Evolutionary conservation across 1,140 invertebrate genomes (phyloP).

Genomic region (Listronotus oregonensis): DNA sequence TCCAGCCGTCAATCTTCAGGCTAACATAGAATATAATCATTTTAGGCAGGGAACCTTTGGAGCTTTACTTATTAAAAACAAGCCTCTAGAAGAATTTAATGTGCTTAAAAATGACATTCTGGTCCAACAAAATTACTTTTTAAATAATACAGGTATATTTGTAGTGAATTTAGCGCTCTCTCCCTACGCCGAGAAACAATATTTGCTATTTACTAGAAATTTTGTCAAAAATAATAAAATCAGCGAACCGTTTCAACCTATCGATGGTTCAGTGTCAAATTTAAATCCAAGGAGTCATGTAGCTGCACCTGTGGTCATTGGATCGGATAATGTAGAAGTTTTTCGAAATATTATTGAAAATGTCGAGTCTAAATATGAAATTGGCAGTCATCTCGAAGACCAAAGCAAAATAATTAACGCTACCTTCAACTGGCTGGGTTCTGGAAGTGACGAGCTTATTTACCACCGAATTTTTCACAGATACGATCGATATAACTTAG

Average conservation of each 20-base stretch:
- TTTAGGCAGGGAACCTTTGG: slow-evolving; percentile 83
- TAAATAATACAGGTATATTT: slow-evolving; percentile 83
- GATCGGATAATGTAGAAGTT: slow-evolving; percentile 88
- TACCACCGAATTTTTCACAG: slow-evolving; percentile 84
- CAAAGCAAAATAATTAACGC: slow-evolving; percentile 94
- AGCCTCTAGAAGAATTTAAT: slow-evolving; percentile 73
- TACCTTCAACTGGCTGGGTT: slow-evolving; percentile 92
- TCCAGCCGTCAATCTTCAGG: slow-evolving; percentile 83
- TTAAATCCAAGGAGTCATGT: slow-evolving; percentile 87
- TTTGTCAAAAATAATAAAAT: slow-evolving; percentile 86
- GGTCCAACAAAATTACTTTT: slow-evolving; percentile 89
- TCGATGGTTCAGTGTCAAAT: slow-evolving; percentile 64
- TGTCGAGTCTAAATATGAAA: slow-evolving; percentile 86
- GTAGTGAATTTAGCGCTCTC: slow-evolving; percentile 86
- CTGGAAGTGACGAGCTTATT: slow-evolving; percentile 74
- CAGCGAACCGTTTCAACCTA: slow-evolving; percentile 79
- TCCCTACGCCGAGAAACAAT: slow-evolving; percentile 80
- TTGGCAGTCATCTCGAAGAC: slow-evolving; percentile 93
- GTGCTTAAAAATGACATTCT: slow-evolving; percentile 68
- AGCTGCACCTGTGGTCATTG: slow-evolving; percentile 85
- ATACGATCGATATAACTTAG: slow-evolving; percentile 90
- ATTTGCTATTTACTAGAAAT: slow-evolving; percentile 86
- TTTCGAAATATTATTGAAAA: slow-evolving; percentile 94
- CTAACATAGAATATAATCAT: slow-evolving; percentile 83
- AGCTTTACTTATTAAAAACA: slow-evolving; percentile 85